Evolutionary conservation across 2,888 invertebrate genomes (phyloP), one percentile per base, ranked within the genome.

Genomic region (Dryadula phaetusa): DNA sequence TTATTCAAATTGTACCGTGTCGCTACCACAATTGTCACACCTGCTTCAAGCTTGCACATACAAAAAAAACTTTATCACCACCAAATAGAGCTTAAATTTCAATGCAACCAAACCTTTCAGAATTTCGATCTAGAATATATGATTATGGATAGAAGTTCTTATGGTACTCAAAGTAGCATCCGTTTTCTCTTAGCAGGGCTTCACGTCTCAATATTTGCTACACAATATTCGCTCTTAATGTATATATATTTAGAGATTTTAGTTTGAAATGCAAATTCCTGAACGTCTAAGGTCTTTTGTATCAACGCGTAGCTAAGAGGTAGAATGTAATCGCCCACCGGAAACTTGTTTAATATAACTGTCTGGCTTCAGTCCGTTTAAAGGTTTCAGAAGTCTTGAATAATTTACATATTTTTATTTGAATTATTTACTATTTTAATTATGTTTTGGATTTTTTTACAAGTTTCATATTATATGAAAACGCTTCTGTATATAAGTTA

Each of bases 1-100:
- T 85, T 91, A 92, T 93, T 92, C 92, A 93, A 92, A 93, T 90
- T 91, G 89, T 80, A 74, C 80, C 83, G 75, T 90, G 88, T 89
- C 87, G 83, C 85, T 83, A 79, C 86, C 83, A 75, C 82, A 79
- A 77, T 79, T 79, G 82, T 85, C 82, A 76, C 86, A 88, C 87
- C 86, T 90, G 87, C 81, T 83, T 84, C 84, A 76, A 73, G 42
- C 22, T 14, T 7, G 8, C 14, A 6, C 74, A 71, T 20, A 0
- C 49, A 6, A 80, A 83, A 82, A 72, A 34, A 54, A 76, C 82
- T 70, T 52, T 79, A 77, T 12, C 0, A 0, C 0, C 0, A 1
- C 0, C 0, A 0, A 0, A 12, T 76, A 83, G 64, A 75, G 81
- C 72, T 56, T 14, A 70, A 70, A 79, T 62, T 84, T 8, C 42